phyloP scores from a whole-genome alignment of 2,888 invertebrate genomes.

The Philopedon plagiatum region DNA sequence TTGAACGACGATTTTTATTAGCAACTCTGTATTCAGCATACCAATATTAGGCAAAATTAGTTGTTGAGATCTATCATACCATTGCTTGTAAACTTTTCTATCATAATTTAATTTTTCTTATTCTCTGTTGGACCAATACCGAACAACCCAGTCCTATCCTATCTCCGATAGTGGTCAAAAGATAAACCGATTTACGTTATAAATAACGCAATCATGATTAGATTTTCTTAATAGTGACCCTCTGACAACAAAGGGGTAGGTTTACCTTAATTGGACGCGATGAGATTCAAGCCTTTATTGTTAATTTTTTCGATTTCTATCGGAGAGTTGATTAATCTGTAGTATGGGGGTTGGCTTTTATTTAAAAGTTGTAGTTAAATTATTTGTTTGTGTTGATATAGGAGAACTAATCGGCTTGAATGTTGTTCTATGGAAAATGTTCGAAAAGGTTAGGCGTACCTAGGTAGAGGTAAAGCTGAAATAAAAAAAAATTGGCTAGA shows the following conservation, averaged over 20 bases:
- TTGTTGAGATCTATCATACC: no score
- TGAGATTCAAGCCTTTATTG: constrained; percentile 50
- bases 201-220: constrained; percentile 54
- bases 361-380: constrained; percentile 2
- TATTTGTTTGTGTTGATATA: background rate
- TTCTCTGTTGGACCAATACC: background rate
- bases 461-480: no score
- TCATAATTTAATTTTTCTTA: no score
- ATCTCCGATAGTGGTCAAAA: constrained; percentile 37
- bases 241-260: constrained; percentile 56
- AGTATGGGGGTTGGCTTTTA: constrained; percentile 18
- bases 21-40: no score
- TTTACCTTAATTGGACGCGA: constrained; percentile 55
- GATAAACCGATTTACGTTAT: constrained; percentile 48
- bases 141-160: constrained; percentile 20
- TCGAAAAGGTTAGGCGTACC: no score
- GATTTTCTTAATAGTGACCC: constrained; percentile 52
- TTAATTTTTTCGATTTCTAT: constrained; percentile 53
- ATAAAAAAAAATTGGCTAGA: no score
- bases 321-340: constrained; percentile 52
- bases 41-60: no score
- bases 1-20: no score
- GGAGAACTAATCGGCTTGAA: no score
- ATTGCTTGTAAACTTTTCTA: no score
- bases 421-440: no score